These are phyloP conservation scores for Littorina saxatilis DNA, from an alignment of 1,140 invertebrate genomes.

Conservation along the genomic window DNA sequence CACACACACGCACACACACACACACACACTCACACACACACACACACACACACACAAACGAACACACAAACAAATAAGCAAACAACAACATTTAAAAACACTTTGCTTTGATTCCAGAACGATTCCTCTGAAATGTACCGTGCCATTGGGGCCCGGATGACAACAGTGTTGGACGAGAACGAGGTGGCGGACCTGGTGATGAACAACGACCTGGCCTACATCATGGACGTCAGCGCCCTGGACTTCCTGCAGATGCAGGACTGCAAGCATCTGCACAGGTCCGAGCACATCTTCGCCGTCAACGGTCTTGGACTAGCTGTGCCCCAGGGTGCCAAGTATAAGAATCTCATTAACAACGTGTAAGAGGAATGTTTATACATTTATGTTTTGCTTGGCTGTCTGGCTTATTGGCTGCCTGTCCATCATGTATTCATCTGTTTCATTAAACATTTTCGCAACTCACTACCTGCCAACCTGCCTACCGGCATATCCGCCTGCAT, in stretches of 20 bases:
- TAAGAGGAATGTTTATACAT: conserved; percentile 41
- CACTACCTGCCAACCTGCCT: too few species aligned
- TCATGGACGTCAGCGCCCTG: conserved; percentile 21
- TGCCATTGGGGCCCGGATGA: conserved; percentile 52
- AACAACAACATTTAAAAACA: neutral
- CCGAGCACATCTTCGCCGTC: conserved; percentile 56
- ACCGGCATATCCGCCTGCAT: too few species aligned
- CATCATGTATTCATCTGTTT: neutral
- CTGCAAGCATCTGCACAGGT: conserved; percentile 51
- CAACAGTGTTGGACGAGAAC: conserved; percentile 33
- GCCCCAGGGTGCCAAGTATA: conserved; percentile 52
- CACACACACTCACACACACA: too few species aligned
- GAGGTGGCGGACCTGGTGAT: conserved; percentile 37
- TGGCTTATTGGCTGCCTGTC: neutral
- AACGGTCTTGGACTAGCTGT: conserved; percentile 60
- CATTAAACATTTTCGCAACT: too few species aligned
- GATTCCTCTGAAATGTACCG: conserved; percentile 49
- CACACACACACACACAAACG: too few species aligned
- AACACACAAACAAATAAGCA: too few species aligned
- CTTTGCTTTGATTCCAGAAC: conserved; percentile 36
- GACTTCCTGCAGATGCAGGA: conserved; percentile 51
- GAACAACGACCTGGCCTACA: neutral
- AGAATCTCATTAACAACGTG: conserved; percentile 53
- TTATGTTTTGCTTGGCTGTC: neutral
- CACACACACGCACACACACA: too few species aligned